Evolutionary conservation across 2,113 vertebrate species (phyloP).

Genomic region (Spermophilus dauricus): DNA sequence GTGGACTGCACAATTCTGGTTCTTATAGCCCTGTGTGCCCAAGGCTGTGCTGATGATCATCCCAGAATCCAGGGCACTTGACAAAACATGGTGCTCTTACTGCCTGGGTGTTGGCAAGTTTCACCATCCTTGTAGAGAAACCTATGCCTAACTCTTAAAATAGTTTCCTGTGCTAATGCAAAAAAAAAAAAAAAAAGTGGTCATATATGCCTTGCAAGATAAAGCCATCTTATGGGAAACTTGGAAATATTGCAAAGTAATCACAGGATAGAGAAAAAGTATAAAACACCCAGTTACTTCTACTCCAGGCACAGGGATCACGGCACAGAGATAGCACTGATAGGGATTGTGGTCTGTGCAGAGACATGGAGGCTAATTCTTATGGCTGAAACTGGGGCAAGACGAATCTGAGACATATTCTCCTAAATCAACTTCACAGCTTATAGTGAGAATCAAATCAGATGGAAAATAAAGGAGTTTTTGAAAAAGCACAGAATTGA

Average conservation of each 20-base stretch:
- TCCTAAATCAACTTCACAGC: neutral
- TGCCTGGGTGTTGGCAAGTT: neutral
- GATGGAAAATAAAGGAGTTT: neutral
- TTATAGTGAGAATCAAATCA: neutral
- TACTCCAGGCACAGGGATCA: neutral
- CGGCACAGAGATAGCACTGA: neutral
- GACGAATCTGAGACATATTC: neutral
- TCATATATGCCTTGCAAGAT: neutral
- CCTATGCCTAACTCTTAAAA: neutral
- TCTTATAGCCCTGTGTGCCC: too few species aligned
- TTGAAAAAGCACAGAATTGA: neutral
- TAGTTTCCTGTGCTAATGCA: neutral
- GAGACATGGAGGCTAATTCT: neutral
- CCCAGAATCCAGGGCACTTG: too few species aligned
- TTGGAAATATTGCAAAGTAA: neutral
- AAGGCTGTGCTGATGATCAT: neutral
- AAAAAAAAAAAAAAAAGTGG: neutral
- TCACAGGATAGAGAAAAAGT: neutral
- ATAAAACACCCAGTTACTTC: neutral
- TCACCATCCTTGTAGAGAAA: neutral
- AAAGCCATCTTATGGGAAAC: neutral
- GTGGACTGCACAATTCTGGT: neutral
- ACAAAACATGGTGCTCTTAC: neutral
- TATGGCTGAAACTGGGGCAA: too few species aligned
- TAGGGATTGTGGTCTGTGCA: fast-evolving